Conservation (phyloP, 1,140 invertebrate species). For the Scaptomyza pallida region DNA sequence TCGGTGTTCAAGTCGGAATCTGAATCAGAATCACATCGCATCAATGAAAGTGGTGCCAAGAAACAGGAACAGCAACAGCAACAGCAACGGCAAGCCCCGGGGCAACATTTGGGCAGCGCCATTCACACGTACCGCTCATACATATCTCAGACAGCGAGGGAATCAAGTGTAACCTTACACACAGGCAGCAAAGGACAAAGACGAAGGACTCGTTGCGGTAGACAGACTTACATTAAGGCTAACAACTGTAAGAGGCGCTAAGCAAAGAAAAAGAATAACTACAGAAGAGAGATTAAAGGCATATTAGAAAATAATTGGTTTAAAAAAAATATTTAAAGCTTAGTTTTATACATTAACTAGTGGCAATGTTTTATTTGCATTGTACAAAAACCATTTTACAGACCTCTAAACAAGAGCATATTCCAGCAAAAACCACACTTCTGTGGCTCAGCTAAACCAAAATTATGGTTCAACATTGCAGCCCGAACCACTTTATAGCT, state of each 20-base stretch:
- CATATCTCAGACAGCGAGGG: slow-evolving; percentile 13
- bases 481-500: background rate
- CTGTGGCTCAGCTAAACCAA: slow-evolving; percentile 2
- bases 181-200: slow-evolving; percentile 1
- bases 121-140: slow-evolving; percentile 46
- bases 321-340: no score
- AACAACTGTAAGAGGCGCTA: background rate
- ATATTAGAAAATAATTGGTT: no score
- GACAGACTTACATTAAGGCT: slow-evolving; percentile 9
- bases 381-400: background rate
- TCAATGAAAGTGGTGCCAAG: slow-evolving; percentile 22
- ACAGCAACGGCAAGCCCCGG: background rate
- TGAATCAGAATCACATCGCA: slow-evolving; percentile 10
- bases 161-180: slow-evolving; percentile 13
- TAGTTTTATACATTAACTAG: background rate
- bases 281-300: no score
- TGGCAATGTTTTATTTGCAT: background rate
- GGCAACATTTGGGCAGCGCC: slow-evolving; percentile 22
- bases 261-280: no score
- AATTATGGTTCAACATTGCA: slow-evolving; percentile 12
- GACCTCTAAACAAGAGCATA: background rate
- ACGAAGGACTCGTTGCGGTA: slow-evolving; percentile 1
- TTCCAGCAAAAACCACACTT: background rate
- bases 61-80: background rate
- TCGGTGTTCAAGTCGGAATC: background rate